Base-by-base conservation (phyloP, 92 coral and sea anemone genomes). In the Phenganax subtilis region DNA sequence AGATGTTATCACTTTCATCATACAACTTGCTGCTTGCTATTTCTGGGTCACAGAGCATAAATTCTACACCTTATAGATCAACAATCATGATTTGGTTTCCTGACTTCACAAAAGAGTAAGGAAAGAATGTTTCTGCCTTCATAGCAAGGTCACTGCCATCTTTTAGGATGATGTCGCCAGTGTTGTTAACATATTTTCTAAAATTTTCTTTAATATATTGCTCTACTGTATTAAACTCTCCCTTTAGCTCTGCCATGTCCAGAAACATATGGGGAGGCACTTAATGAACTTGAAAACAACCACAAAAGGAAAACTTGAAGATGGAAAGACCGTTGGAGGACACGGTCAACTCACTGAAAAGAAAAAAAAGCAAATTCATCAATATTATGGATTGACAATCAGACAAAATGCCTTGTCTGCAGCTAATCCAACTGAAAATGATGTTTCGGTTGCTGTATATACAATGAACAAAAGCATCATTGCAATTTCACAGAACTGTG, bases 271-370 rank as follows among this genome's bases (percentile, higher is more conserved):
- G 88, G 80, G 88, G 28, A 86, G 53, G 29, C 77, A 81, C 57
- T 64, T 86, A 17, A 14, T 72, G 25, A 86, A 82, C 55, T 75
- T 86, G 52, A 81, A 82, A 37, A 31, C 64, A 14, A 17, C 12
- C 17, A 82, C 86, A 57, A 81, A 82, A 60, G 89, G 73, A 2
- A 81, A 81, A 31, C 80, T 86, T 60, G 68, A 81, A 0, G 83
- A 82, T 86, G 86, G 89, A 56, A 86, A 82, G 66, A 71, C 86
- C 14, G 68, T 69, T 68, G 86, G 89, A 8, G 86, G 75, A 15
- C 86, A 53, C 44, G 86, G 80, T 17, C 86, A 70, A 7, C 86
- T 86, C 62, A 7, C 83, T 6, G 89, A 86, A 27, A 47, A 63
- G 5, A 75, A 57, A 9, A 86, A 82, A 14, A 86, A 86, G 37